Evolutionary conservation across 2,888 invertebrate genomes (phyloP).

Genomic region (Plagodis pulveraria): DNA sequence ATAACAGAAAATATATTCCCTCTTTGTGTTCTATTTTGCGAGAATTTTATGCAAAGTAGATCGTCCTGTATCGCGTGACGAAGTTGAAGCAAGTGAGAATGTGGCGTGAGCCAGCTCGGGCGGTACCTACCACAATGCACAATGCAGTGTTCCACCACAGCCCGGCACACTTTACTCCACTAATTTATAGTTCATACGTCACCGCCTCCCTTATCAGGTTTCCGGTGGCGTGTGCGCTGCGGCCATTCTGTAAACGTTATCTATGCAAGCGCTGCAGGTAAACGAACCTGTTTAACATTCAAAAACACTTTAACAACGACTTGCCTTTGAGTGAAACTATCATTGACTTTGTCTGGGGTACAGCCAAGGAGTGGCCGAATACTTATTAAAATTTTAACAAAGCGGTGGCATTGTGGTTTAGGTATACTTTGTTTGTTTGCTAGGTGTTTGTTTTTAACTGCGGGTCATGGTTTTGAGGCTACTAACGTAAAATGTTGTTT

Average conservation of each 20-base stretch:
- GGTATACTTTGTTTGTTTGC: conserved; percentile 16
- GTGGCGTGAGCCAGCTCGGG: conserved; percentile 18
- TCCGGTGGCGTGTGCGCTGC: conserved; percentile 59
- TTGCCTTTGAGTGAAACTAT: conserved; percentile 31
- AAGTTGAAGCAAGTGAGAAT: conserved; percentile 22
- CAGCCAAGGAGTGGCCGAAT: conserved; percentile 14
- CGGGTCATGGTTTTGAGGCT: too few relatives aligned
- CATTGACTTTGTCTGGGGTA: conserved; percentile 35
- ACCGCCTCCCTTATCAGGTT: conserved; percentile 57
- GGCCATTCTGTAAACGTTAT: conserved; percentile 42
- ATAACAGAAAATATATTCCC: too few relatives aligned
- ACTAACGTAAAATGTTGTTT: too few relatives aligned
- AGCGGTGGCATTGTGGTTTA: conserved; percentile 29
- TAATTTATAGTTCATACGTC: conserved; percentile 57
- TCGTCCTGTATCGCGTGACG: conserved; percentile 55
- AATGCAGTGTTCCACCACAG: conserved; percentile 34
- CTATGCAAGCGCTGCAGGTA: conserved; percentile 53
- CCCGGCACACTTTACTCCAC: conserved; percentile 33
- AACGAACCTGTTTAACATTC: conserved; percentile 53
- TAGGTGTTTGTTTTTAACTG: neutral
- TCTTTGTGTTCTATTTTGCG: conserved; percentile 48
- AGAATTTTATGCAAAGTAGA: conserved; percentile 55
- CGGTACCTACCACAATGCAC: conserved; percentile 35
- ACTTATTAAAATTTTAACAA: conserved; percentile 31
- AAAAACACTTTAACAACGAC: conserved; percentile 37